Base-by-base conservation (phyloP, 2,888 invertebrate genomes). In the Pseudeuparius sepicola region DNA sequence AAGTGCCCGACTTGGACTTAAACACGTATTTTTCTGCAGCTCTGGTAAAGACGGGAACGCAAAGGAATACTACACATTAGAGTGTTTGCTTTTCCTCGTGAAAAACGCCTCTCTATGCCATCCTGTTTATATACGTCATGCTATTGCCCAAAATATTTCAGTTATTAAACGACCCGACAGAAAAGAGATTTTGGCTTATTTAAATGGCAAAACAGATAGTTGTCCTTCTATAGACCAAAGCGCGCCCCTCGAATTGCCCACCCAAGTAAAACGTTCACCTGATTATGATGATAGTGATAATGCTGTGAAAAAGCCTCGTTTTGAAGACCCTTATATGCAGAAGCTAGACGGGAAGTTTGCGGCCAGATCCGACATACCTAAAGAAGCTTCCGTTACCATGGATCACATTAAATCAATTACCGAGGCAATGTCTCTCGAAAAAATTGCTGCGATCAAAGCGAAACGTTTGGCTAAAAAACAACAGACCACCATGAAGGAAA, bases 381-480 rank as follows among this genome's bases (percentile, higher is more conserved):
- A 92, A 60, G 92, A 93, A 60, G 82, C 88, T 1, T 87, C 90
- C 0, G 89, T 93, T 42, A 86, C 86, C 13, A 84, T 89, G 46
- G 88, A 89, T 57, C 88, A 88, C 51, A 88, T 89, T 40, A 83
- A 84, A 72, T 92, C 93, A 1, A 66, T 97, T 16, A 92, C 92
- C 4, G 92, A 94, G 56, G 90, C 93, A 32, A 89, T 97, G 86
- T 90, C 94, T 0, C 86, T 92, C 9, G 97, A 97, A 57, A 94
- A 94, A 63, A 94, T 96, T 60, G 92, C 92, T 9, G 93, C 92
- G 9, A 90, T 96, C 45, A 93, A 93, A 65, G 93, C 92, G 0
- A 96, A 96, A 63, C 81, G 92, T 63, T 68, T 93, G 52, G 93
- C 93, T 2, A 92, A 90, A 56, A 94, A 94, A 58, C 71, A 93